Evolutionary conservation across 2,113 vertebrate genomes (phyloP), one percentile per base, ranked within the genome.

Genomic region (Tympanuchus pallidicinctus): DNA sequence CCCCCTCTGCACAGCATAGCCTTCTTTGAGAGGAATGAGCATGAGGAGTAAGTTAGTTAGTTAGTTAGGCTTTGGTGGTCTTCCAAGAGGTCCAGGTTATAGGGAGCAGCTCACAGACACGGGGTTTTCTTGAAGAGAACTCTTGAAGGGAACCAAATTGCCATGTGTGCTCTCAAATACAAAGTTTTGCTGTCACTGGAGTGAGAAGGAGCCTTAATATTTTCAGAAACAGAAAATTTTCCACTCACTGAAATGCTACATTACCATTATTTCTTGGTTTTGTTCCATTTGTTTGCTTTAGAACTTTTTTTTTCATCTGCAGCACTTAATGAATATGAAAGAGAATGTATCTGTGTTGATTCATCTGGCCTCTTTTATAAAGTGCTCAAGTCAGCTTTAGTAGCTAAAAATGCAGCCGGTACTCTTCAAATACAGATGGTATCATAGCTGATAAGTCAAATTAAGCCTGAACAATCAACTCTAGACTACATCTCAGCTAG

Each of bases 381-480:
- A 93, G 73, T 81, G 80, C 90, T 95, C 47, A 77, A 94, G 91
- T 95, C 92, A 96, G 97, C 85, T 94, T 91, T 81, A 77, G 79
- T 88, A 86, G 71, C 88, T 90, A 52, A 92, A 95, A 95, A 90
- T 73, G 82, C 57, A 95, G 90, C 93, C 89, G 91, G 88, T 97
- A 96, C 94, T 97, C 89, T 96, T 83, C 92, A 95, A 92, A 95
- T 94, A 97, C 94, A 93, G 73, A 66, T 75, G 74, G 74, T 86
- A 94, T 95, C 79, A 71, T 85, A 93, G 79, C 75, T 90, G 94
- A 87, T 90, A 97, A 97, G 95, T 95, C 95, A 94, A 97, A 97
- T 96, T 97, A 97, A 97, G 89, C 94, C 91, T 94, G 88, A 96
- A 95, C 81, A 97, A 96, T 92, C 90, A 96, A 92, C 54, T 25